Base-by-base conservation (phyloP, 2,113 vertebrate genomes). In the Pterocles gutturalis region DNA sequence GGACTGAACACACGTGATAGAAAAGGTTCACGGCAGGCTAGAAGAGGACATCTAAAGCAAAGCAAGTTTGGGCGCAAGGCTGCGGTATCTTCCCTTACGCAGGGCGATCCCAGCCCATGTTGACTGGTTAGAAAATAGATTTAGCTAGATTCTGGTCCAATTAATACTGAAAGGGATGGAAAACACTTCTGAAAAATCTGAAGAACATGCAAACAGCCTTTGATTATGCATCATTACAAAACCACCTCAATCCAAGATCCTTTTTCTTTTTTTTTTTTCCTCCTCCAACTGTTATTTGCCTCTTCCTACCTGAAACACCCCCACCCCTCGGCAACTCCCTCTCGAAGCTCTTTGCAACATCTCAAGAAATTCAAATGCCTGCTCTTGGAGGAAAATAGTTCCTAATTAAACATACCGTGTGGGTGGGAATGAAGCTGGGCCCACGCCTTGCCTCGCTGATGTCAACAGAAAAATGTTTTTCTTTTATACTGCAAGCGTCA, bases 391-490 rank as follows among this genome's bases (percentile, higher is more conserved):
- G 49, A 95, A 96, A 96, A 95, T 95, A 93, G 77, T 84, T 97
- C 95, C 92, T 97, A 97, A 97, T 97, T 97, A 95, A 97, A 84
- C 65, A 92, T 25, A 34, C 28, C 2, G 11, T 0, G 90, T 97
- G 91, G 95, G 95, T 89, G 94, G 65, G 77, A 96, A 95, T 82
- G 82, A 95, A 92, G 66, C 81, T 91, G 80, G 77, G 90, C 95
- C 95, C 92, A 95, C 95, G 96, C 65, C 87, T 96, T 81, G 77
- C 90, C 66, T 92, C 0, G 0, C 89, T 94, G 90, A 97, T 95
- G 66, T 95, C 94, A 97, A 93, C 90, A 96, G 83, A 95, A 82
- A 89, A 93, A 61, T 89, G 87, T 85, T 90, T 96, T 94, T 89
- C 89, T 84, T 53, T 82, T 72, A 82, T 45, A 60, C 57, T 1